phyloP scores from a whole-genome alignment of 2,113 vertebrate genomes.

The Peromyscus maniculatus region DNA sequence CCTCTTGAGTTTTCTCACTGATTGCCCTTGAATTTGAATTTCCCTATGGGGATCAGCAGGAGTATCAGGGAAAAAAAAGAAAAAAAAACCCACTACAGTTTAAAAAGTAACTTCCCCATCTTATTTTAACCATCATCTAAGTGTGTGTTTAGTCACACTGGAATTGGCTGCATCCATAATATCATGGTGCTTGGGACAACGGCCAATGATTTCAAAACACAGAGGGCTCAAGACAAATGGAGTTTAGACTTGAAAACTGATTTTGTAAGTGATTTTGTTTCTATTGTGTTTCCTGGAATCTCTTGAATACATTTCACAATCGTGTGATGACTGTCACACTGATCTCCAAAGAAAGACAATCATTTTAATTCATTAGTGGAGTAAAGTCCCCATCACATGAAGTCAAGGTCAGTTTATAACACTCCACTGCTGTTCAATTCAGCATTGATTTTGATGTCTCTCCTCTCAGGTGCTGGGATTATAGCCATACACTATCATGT shows the following conservation, averaged over 20 bases:
- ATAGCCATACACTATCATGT: background rate
- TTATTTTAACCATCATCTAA: background rate
- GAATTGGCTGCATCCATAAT: background rate
- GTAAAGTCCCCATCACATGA: background rate
- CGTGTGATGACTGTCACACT: background rate
- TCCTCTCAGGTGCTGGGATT: background rate
- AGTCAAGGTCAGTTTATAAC: background rate
- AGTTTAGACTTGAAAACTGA: background rate
- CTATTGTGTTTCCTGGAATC: background rate
- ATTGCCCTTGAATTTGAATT: slow-evolving; percentile 47
- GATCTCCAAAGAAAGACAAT: background rate
- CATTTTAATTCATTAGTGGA: background rate
- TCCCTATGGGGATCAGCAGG: slow-evolving; percentile 10
- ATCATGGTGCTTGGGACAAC: background rate
- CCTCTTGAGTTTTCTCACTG: slow-evolving; percentile 10
- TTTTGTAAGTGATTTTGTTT: slow-evolving; percentile 51
- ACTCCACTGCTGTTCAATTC: slow-evolving; percentile 12
- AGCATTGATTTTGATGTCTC: background rate
- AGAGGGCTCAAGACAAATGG: background rate
- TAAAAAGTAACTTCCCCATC: background rate
- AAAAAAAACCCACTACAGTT: background rate
- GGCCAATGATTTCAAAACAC: background rate
- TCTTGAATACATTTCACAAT: background rate
- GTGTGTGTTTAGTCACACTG: slow-evolving; percentile 21
- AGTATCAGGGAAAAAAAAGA: background rate